Percentiles rank a stretch among this genome's conserved stretches.
Conservation (phyloP, 2,888 invertebrate species). For the Poecilus cupreus region DNA sequence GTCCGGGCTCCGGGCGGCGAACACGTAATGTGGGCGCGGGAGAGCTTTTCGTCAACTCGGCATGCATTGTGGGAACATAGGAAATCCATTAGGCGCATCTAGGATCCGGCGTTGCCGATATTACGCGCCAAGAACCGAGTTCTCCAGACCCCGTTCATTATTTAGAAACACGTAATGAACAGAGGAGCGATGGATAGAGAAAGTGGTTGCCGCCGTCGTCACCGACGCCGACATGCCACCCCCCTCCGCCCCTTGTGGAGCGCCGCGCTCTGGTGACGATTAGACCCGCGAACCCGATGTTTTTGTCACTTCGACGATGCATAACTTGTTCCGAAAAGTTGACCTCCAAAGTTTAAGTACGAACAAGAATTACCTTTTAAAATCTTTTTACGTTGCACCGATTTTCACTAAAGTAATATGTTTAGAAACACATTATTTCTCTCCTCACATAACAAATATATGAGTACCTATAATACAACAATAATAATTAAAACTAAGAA, state of each 20-base stretch:
- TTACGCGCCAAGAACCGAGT: slow-evolving; percentile 16
- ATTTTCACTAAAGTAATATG: no score
- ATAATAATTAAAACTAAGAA: no score
- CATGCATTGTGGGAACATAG: slow-evolving; percentile 70
- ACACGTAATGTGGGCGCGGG: slow-evolving; percentile 50
- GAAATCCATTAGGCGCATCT: slow-evolving; percentile 72
- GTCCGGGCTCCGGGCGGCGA: neutral
- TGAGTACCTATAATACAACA: no score
- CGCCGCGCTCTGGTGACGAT: neutral
- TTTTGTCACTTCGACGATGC: slow-evolving; percentile 9
- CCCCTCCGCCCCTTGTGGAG: no score
- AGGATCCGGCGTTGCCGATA: slow-evolving; percentile 64
- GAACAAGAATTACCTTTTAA: slow-evolving; percentile 15
- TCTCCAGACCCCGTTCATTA: slow-evolving; percentile 48
- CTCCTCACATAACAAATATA: no score
- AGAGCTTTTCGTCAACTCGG: slow-evolving; percentile 68
- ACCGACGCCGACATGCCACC: slow-evolving; percentile 1
- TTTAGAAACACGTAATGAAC: slow-evolving; percentile 58
- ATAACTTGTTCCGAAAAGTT: neutral
- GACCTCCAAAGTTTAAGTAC: neutral
- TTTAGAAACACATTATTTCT: no score
- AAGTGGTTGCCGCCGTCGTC: neutral
- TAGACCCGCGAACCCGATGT: neutral
- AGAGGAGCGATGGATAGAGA: slow-evolving; percentile 20
- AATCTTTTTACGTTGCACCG: neutral